phyloP scores from a whole-genome alignment of 2,113 vertebrate genomes.

The Paramormyrops kingsleyae region DNA sequence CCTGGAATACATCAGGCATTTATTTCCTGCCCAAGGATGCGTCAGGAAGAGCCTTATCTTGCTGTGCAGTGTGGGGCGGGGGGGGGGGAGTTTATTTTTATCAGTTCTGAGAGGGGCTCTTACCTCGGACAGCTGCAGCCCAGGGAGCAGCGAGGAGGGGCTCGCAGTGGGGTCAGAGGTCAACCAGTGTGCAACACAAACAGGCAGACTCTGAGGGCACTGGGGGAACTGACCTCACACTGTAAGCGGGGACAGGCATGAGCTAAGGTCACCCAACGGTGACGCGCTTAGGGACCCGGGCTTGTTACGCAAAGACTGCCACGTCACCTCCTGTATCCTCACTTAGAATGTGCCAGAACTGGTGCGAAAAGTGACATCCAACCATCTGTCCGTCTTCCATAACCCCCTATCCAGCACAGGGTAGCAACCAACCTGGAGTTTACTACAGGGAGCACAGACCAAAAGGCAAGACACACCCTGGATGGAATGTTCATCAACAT shows the following conservation, averaged over 20 bases:
- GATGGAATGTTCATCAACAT: background rate
- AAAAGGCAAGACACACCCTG: background rate
- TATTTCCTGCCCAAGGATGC: conserved; percentile 66
- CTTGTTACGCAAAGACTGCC: background rate
- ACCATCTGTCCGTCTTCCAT: background rate
- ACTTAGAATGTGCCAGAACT: background rate
- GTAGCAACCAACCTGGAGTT: background rate
- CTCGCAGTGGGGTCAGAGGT: background rate
- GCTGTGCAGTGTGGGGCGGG: conserved; percentile 51
- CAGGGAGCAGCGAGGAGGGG: background rate
- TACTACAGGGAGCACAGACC: background rate
- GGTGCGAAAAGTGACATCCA: background rate
- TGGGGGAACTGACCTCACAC: background rate
- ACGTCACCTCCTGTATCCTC: background rate
- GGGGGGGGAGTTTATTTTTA: conserved; percentile 42
- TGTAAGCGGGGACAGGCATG: background rate
- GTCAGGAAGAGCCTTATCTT: conserved; percentile 65
- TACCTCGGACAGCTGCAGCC: conserved; percentile 30
- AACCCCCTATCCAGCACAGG: background rate
- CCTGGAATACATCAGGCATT: conserved; percentile 55
- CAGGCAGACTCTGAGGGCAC: background rate
- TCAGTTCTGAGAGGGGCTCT: conserved; percentile 43
- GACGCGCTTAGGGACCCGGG: background rate
- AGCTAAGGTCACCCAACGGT: background rate
- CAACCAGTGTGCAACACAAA: background rate